Conservation (phyloP, 2,888 invertebrate genomes). For the Lacanobia wlatinum region DNA sequence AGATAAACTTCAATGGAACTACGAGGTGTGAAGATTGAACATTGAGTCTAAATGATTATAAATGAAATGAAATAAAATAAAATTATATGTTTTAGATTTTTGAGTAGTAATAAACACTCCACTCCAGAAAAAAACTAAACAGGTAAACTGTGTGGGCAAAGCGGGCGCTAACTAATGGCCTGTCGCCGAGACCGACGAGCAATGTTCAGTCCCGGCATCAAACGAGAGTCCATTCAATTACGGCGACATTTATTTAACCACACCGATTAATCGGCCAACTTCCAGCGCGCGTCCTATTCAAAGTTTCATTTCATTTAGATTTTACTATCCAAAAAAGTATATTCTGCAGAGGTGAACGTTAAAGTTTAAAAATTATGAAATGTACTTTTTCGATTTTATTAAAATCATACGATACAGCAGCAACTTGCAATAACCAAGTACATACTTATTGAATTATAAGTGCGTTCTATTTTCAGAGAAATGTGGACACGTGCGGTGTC, state of each 20-base stretch:
- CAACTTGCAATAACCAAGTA: too few relatives aligned
- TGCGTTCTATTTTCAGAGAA: conserved; percentile 83
- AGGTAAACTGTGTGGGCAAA: background rate
- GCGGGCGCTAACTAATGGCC: background rate
- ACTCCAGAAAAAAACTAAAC: background rate
- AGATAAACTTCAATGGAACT: conserved; percentile 94
- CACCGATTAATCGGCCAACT: conserved; percentile 33
- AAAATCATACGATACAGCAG: too few relatives aligned
- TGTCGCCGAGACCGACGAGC: background rate
- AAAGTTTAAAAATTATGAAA: too few relatives aligned
- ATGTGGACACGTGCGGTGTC: conserved; percentile 93
- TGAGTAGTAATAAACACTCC: background rate
- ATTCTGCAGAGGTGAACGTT: background rate
- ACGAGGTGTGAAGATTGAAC: conserved; percentile 90
- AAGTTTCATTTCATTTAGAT: background rate
- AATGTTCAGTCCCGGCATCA: background rate
- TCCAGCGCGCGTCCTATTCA: background rate
- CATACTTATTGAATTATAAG: background rate
- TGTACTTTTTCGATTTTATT: too few relatives aligned
- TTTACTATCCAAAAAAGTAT: background rate
- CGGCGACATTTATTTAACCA: conserved; percentile 46
- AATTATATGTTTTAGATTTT: too few relatives aligned
- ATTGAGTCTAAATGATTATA: too few relatives aligned
- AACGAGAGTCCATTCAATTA: conserved; percentile 54
- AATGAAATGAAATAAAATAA: too few relatives aligned